These are phyloP conservation scores for Heliconius sara DNA, from an alignment of 2,888 invertebrate genomes.

Conservation along the genomic window DNA sequence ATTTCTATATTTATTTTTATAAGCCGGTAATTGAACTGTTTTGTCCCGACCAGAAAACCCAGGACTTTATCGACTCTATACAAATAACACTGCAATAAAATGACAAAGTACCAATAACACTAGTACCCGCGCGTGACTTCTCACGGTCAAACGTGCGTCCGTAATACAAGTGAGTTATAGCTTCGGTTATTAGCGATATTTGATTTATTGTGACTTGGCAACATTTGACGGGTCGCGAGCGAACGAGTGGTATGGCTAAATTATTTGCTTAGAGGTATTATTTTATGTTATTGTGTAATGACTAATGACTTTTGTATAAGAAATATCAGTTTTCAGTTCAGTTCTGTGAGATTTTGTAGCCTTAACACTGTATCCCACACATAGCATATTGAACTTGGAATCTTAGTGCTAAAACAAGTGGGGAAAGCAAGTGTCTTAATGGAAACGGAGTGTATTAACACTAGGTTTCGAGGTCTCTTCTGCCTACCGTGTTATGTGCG, in stretches of 20 bases:
- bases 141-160: background rate
- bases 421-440: no score
- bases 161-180: background rate
- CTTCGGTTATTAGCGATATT: conserved; percentile 7
- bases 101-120: background rate
- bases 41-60: background rate
- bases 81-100: background rate
- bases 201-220: conserved; percentile 34
- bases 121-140: background rate
- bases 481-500: no score
- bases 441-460: no score
- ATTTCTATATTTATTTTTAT: background rate
- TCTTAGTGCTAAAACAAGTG: no score
- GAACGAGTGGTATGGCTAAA: conserved; percentile 43
- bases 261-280: background rate
- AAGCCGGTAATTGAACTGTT: background rate
- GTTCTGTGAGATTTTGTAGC: no score
- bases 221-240: conserved; percentile 49
- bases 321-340: no score
- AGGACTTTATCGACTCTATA: background rate
- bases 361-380: no score
- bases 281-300: background rate
- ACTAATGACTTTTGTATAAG: no score
- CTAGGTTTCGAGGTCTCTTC: no score
- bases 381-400: no score